Conservation (phyloP, 2,797 vertebrate species). For the Macrochelys suwanniensis region DNA sequence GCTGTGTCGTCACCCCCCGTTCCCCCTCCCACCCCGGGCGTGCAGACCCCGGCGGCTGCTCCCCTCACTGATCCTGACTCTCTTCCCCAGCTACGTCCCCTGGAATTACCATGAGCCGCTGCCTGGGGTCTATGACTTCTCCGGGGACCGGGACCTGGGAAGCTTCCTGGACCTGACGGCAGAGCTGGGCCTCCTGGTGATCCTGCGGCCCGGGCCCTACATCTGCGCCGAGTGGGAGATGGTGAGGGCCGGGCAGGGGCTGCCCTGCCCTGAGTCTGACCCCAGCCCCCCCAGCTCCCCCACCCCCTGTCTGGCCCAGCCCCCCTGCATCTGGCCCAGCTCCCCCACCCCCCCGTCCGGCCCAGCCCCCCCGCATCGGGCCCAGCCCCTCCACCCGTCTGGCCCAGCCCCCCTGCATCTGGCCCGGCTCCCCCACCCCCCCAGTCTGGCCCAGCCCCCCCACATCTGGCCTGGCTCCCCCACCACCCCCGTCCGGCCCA, state of each 20-base stretch:
- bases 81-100: conserved; percentile 89
- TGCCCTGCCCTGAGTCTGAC: not conserved
- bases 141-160: conserved; percentile 88
- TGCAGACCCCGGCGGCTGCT: too few relatives aligned
- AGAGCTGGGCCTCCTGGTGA: conserved; percentile 91
- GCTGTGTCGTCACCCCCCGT: not conserved
- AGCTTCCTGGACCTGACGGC: conserved; percentile 91
- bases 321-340: too few relatives aligned
- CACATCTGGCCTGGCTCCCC: too few relatives aligned
- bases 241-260: conserved; percentile 83
- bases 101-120: conserved; percentile 95
- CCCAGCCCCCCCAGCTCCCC: not conserved
- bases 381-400: too few relatives aligned
- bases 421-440: too few relatives aligned
- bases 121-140: conserved; percentile 89
- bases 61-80: conserved; percentile 22
- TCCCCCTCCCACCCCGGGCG: too few relatives aligned
- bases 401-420: too few relatives aligned
- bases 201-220: conserved; percentile 96
- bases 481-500: too few relatives aligned
- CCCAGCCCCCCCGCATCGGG: too few relatives aligned
- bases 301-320: too few relatives aligned
- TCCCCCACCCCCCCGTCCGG: too few relatives aligned
- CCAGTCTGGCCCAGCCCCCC: too few relatives aligned
- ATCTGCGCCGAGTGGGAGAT: conserved; percentile 99